Evolutionary conservation across 2,113 vertebrate species (phyloP).

Genomic region (Pelecanus crispus): DNA sequence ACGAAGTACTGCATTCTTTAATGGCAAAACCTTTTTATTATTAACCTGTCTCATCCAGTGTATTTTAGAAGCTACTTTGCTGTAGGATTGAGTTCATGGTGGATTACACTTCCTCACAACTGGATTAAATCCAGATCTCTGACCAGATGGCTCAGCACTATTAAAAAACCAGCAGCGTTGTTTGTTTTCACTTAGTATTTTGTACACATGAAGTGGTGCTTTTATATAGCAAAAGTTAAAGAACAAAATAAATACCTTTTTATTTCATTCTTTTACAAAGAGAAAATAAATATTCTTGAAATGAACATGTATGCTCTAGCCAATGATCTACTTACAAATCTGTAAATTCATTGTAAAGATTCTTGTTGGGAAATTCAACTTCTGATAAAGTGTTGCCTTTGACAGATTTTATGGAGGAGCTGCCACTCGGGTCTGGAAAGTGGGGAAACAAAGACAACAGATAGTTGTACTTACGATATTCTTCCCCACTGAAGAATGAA

Average conservation of each 20-base stretch:
- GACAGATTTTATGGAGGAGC: not conserved
- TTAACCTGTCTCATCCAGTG: not conserved
- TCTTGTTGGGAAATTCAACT: not conserved
- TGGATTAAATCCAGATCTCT: not conserved
- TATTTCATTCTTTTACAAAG: not conserved
- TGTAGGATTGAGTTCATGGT: not conserved
- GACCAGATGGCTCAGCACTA: not conserved
- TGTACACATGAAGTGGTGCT: not conserved
- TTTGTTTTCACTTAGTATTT: not conserved
- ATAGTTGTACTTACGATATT: not conserved
- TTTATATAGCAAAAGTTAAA: not conserved
- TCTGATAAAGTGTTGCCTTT: not conserved
- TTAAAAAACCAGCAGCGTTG: not conserved
- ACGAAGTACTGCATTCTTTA: not conserved
- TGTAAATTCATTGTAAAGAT: not conserved
- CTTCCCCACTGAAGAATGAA: not conserved
- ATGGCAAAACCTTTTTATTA: not conserved
- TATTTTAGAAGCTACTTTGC: not conserved
- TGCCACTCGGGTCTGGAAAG: not conserved
- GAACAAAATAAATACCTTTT: not conserved
- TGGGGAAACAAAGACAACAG: not conserved
- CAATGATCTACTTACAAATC: not conserved
- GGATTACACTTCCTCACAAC: not conserved
- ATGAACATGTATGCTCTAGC: not conserved
- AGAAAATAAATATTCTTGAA: not conserved